Evolutionary conservation across 2,113 vertebrate species (phyloP).

Genomic region (Peromyscus polionotus): DNA sequence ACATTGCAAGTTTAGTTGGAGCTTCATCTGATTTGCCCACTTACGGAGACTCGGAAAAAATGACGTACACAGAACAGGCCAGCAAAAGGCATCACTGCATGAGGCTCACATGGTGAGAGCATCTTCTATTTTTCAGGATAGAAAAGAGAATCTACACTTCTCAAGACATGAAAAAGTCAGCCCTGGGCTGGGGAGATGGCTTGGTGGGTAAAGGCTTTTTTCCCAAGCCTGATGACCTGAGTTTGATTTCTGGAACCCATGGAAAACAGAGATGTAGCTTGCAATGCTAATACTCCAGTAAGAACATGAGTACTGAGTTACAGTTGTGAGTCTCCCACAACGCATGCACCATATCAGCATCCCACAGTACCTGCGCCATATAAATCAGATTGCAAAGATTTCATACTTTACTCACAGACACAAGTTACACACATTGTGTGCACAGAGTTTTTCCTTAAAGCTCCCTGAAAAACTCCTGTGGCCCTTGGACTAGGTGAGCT

Average conservation of each 20-base stretch:
- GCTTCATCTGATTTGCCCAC: constrained; percentile 50
- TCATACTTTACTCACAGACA: not conserved
- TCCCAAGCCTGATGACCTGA: not conserved
- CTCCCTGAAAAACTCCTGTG: not conserved
- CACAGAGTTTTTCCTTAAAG: constrained; percentile 10
- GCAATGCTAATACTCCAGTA: not conserved
- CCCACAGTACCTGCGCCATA: not conserved
- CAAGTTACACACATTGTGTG: not conserved
- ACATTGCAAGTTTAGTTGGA: accelerated
- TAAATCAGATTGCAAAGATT: not conserved
- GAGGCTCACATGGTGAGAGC: constrained; percentile 88
- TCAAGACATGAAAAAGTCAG: constrained; percentile 55
- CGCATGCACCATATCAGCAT: not conserved
- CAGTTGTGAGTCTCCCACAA: not conserved
- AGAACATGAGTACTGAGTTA: not conserved
- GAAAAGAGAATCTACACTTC: not conserved
- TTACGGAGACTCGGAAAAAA: constrained; percentile 83
- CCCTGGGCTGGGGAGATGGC: not conserved
- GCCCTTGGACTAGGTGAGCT: not conserved
- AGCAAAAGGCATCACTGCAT: constrained; percentile 86
- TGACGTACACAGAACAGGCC: constrained; percentile 85
- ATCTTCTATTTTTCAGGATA: constrained; percentile 48
- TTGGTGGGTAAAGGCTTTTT: not conserved
- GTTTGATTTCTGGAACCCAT: not conserved
- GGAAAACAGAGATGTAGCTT: not conserved